Evolutionary conservation across 2,888 invertebrate species (phyloP).

Genomic region (Acrobasis repandana): DNA sequence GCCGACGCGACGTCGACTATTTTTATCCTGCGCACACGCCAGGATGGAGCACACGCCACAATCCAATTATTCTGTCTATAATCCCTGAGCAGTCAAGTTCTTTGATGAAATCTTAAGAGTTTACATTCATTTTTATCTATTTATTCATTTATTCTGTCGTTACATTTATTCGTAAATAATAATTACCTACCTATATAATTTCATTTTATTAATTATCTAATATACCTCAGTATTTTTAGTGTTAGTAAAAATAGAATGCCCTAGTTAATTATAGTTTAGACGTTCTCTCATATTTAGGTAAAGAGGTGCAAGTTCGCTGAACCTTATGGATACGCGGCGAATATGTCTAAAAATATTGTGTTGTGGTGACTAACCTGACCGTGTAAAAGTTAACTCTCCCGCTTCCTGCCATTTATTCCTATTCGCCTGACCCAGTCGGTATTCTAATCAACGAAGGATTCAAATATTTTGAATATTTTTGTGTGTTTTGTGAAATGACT

Average conservation of each 20-base stretch:
- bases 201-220: no score
- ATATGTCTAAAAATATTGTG: conserved; percentile 73
- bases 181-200: no score
- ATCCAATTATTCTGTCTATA: conserved; percentile 48
- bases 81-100: conserved; percentile 7
- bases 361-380: conserved; percentile 73
- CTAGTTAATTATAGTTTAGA: neutral
- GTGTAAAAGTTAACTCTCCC: conserved; percentile 62
- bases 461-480: conserved; percentile 4
- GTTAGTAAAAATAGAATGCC: neutral
- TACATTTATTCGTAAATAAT: no score
- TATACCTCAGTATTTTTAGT: neutral
- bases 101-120: neutral
- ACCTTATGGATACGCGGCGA: conserved; percentile 48
- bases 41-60: conserved; percentile 53
- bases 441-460: neutral
- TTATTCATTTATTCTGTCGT: no score
- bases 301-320: conserved; percentile 53
- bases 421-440: conserved; percentile 6
- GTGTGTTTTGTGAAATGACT: conserved; percentile 48
- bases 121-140: no score
- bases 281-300: conserved; percentile 30
- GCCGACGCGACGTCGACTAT: conserved; percentile 61
- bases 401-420: conserved; percentile 52
- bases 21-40: conserved; percentile 57